A percentile compares a stretch with the other conserved stretches of the same genome.
phyloP scores from a whole-genome alignment of 1,140 invertebrate species.

The Gonatopus flavifemur region DNA sequence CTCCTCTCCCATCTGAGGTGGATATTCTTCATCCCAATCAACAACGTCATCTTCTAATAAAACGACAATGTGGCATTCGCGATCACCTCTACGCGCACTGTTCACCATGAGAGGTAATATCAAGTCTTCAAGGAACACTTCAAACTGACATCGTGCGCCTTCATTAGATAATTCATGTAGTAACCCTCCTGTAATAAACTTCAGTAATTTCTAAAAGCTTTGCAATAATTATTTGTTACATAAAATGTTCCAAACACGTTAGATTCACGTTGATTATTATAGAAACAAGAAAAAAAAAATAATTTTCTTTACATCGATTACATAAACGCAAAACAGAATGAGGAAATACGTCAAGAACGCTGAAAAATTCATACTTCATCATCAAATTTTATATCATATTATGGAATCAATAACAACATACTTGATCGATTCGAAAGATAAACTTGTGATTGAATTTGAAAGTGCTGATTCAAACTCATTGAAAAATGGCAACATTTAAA shows the following conservation, averaged over 20 bases:
- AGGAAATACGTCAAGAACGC: too few relatives aligned
- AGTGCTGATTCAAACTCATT: too few relatives aligned
- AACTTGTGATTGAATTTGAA: too few relatives aligned
- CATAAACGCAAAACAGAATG: too few relatives aligned
- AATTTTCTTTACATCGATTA: background rate
- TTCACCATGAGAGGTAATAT: conserved; percentile 96
- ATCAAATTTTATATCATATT: too few relatives aligned
- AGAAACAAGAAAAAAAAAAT: background rate
- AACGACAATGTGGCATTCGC: conserved; percentile 93
- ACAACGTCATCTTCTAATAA: conserved; percentile 94
- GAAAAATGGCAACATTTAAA: too few relatives aligned
- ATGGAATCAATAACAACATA: too few relatives aligned
- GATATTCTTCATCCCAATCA: conserved; percentile 98
- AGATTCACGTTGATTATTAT: too few relatives aligned
- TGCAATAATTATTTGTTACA: too few relatives aligned
- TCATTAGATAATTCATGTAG: conserved; percentile 98
- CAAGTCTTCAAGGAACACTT: conserved; percentile 91
- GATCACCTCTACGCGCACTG: conserved; percentile 86
- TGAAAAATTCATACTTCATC: too few relatives aligned
- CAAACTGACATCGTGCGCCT: conserved; percentile 95
- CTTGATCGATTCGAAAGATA: too few relatives aligned
- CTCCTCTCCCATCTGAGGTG: conserved; percentile 98
- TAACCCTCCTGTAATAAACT: conserved; percentile 74
- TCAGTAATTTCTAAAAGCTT: background rate
- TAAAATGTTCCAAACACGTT: too few relatives aligned